These are phyloP conservation scores for Drosophila athabasca DNA, from an alignment of 1,140 invertebrate species.

Conservation along the genomic window DNA sequence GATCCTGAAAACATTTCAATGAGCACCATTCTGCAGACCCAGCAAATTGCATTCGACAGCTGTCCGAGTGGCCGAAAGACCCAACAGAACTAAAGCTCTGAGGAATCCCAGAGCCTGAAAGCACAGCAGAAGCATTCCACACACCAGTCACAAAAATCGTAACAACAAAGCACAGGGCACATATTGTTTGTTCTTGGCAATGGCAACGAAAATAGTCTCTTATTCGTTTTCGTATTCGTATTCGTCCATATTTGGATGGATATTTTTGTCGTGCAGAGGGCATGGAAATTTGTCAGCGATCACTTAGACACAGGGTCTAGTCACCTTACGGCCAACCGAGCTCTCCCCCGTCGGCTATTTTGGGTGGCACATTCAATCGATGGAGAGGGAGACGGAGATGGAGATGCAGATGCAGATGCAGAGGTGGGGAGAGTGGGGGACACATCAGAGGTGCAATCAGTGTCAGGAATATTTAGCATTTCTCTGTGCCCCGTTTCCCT, in stretches of 20 bases:
- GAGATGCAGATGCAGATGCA: too few species aligned
- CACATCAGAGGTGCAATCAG: conserved; percentile 55
- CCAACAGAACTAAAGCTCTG: background rate
- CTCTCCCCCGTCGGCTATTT: conserved; percentile 21
- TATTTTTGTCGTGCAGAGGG: conserved; percentile 40
- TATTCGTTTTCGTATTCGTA: too few species aligned
- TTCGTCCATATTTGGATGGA: conserved; percentile 32
- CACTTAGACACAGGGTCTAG: background rate
- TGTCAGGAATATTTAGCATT: conserved; percentile 68
- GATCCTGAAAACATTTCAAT: conserved; percentile 19
- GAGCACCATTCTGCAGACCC: conserved; percentile 21
- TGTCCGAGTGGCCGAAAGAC: background rate
- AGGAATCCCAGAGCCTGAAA: background rate
- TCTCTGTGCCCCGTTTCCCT: background rate
- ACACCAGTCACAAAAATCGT: background rate
- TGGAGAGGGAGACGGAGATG: too few species aligned
- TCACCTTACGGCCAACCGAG: too few species aligned
- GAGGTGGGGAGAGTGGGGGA: background rate
- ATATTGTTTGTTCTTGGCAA: too few species aligned
- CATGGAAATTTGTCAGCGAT: conserved; percentile 36
- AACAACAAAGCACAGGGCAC: background rate
- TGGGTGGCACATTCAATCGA: background rate
- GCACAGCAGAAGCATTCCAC: conserved; percentile 6
- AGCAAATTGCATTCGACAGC: conserved; percentile 39
- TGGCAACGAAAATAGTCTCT: conserved; percentile 12